phyloP scores from a whole-genome alignment of 2,113 vertebrate genomes.

The Clarias macrocephalus region DNA sequence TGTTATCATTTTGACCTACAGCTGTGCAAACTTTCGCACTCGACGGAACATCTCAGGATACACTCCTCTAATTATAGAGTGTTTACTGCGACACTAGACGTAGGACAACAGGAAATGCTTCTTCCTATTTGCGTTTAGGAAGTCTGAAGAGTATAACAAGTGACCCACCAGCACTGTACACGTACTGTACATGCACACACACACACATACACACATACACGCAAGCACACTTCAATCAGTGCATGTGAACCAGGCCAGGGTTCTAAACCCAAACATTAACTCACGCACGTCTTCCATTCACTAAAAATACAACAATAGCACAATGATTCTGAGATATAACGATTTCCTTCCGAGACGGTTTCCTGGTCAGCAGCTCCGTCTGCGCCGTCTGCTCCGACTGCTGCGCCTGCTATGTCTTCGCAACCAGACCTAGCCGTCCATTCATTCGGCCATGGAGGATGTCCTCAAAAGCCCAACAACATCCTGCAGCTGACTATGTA shows the following conservation, averaged over 20 bases:
- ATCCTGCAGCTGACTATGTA: slow-evolving; percentile 47
- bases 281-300: slow-evolving; percentile 39
- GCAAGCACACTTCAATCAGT: slow-evolving; percentile 13
- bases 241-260: slow-evolving; percentile 32
- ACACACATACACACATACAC: slow-evolving; percentile 26
- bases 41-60: neutral
- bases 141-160: slow-evolving; percentile 68
- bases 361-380: slow-evolving; percentile 39
- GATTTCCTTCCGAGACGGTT: slow-evolving; percentile 53
- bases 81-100: slow-evolving; percentile 34
- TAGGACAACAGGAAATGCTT: slow-evolving; percentile 75
- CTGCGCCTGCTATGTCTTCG: neutral
- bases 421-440: slow-evolving; percentile 22
- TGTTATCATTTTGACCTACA: slow-evolving; percentile 5
- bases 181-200: slow-evolving; percentile 16
- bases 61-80: slow-evolving; percentile 65
- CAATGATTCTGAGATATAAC: slow-evolving; percentile 47
- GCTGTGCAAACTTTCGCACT: slow-evolving; percentile 24
- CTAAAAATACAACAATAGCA: slow-evolving; percentile 52
- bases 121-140: slow-evolving; percentile 70
- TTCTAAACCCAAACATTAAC: slow-evolving; percentile 47
- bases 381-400: neutral
- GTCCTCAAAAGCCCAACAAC: slow-evolving; percentile 57
- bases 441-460: slow-evolving; percentile 47
- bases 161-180: slow-evolving; percentile 36